Conservation (phyloP, 2,113 vertebrate genomes). For the Elaphurus davidianus region DNA sequence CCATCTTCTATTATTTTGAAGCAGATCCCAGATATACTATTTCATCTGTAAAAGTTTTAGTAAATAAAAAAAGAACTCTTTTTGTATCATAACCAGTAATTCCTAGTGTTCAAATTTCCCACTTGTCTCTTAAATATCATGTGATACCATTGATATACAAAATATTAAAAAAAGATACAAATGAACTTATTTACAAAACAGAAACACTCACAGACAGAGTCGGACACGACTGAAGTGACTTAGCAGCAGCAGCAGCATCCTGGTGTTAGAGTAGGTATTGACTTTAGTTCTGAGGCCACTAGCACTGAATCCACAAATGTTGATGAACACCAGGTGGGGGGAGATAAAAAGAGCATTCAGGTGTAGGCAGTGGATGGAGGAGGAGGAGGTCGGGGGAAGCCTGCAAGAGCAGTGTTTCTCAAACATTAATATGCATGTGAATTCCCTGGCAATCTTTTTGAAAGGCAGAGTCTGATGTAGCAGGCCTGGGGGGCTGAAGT, state of each 20-base stretch:
- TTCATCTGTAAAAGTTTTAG: neutral
- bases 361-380: neutral
- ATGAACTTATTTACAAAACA: neutral
- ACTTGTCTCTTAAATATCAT: neutral
- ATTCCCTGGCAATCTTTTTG: neutral
- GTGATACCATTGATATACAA: neutral
- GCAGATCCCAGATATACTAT: neutral
- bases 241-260: no score
- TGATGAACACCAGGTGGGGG: neutral
- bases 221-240: neutral
- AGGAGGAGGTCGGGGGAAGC: no score
- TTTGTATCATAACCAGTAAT: neutral
- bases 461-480: neutral
- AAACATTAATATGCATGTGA: no score
- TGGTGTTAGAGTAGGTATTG: neutral
- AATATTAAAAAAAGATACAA: neutral
- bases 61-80: neutral
- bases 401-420: neutral
- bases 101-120: neutral
- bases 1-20: neutral
- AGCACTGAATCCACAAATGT: neutral
- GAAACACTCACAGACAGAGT: neutral
- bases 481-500: accelerated
- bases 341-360: neutral
- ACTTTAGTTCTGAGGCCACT: neutral